phyloP scores from a whole-genome alignment of 2,888 invertebrate genomes.

The Phrixothrix hirtus region DNA sequence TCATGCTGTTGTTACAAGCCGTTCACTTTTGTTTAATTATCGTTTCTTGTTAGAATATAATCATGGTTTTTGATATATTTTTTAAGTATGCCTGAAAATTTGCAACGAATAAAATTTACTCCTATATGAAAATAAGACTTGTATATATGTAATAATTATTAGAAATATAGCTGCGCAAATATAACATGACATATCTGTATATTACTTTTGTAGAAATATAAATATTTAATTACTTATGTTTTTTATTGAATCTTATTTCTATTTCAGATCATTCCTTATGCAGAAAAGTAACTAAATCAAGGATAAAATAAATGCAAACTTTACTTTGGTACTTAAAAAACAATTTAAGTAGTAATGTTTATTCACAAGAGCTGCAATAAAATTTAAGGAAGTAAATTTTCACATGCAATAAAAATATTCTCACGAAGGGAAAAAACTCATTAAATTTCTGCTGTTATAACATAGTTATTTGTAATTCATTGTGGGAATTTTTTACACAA shows the following conservation, averaged over 20 bases:
- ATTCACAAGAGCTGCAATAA: no score
- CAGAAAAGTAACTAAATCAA: neutral
- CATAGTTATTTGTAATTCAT: slow-evolving; percentile 40
- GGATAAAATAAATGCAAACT: slow-evolving; percentile 12
- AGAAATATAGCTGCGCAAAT: slow-evolving; percentile 26
- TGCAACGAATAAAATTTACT: slow-evolving; percentile 22
- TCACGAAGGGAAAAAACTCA: slow-evolving; percentile 32
- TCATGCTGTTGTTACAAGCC: slow-evolving; percentile 9
- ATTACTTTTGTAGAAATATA: slow-evolving; percentile 40
- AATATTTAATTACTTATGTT: slow-evolving; percentile 32
- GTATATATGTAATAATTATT: slow-evolving; percentile 36
- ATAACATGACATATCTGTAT: slow-evolving; percentile 39
- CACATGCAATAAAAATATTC: slow-evolving; percentile 35
- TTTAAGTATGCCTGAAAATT: slow-evolving; percentile 12
- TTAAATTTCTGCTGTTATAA: slow-evolving; percentile 33
- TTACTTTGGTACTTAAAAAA: neutral
- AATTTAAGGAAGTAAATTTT: slow-evolving; percentile 33
- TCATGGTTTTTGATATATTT: slow-evolving; percentile 9
- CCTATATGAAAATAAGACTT: slow-evolving; percentile 22
- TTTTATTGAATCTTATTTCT: no score
- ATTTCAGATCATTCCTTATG: neutral
- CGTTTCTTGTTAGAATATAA: neutral
- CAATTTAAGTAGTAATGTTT: no score
- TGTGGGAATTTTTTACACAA: slow-evolving; percentile 53
- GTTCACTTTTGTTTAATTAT: no score